A percentile compares a stretch with the other conserved stretches of the same genome.
These are phyloP conservation scores for Phyto melanocephala DNA, from an alignment of 2,888 invertebrate genomes.

Conservation along the genomic window DNA sequence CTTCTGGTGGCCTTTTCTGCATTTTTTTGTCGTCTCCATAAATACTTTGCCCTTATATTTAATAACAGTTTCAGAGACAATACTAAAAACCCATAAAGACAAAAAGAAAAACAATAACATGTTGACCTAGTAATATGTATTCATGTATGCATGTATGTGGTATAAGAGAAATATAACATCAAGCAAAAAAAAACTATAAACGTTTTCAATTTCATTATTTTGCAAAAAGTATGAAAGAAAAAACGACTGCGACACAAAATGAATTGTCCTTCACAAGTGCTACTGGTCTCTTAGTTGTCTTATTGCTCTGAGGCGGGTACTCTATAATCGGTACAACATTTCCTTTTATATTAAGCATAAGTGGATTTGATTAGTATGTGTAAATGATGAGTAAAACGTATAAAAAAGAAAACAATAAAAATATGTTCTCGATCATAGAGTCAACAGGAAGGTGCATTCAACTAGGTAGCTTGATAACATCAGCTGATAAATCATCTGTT, in stretches of 20 bases:
- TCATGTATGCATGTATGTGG: no score
- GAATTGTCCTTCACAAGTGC: slow-evolving; percentile 56
- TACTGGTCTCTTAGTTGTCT: slow-evolving; percentile 24
- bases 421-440: no score
- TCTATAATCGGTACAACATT: neutral
- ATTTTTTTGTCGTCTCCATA: neutral
- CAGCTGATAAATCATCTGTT: no score
- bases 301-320: neutral
- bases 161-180: neutral
- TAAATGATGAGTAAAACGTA: no score
- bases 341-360: no score
- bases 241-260: neutral
- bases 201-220: slow-evolving; percentile 62
- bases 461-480: no score
- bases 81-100: slow-evolving; percentile 10
- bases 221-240: slow-evolving; percentile 18
- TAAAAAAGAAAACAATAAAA: no score
- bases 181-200: slow-evolving; percentile 46
- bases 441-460: no score
- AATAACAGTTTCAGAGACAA: slow-evolving; percentile 34
- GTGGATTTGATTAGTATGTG: no score
- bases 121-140: slow-evolving; percentile 50
- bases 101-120: slow-evolving; percentile 12
- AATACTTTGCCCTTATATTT: slow-evolving; percentile 39
- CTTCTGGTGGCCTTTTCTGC: neutral